phyloP scores from a whole-genome alignment of 2,113 vertebrate genomes.

The Dolichallabes microphthalmus region DNA sequence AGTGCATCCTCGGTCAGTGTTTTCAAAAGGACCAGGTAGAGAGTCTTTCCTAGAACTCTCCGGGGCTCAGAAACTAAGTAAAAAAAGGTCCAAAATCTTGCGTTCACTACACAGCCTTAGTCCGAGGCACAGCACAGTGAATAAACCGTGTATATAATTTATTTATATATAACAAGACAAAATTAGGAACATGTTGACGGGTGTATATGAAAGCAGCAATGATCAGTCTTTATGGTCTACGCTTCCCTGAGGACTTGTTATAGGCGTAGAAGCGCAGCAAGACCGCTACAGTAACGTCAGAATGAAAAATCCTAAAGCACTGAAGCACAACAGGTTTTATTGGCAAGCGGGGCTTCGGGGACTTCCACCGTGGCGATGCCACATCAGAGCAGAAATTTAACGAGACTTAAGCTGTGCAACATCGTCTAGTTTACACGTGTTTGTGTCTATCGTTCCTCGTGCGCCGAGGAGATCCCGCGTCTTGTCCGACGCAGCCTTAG shows the following conservation, averaged over 20 bases:
- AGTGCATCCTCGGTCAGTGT: no score
- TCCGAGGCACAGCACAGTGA: background rate
- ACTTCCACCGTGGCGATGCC: background rate
- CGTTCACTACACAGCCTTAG: background rate
- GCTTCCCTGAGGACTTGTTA: background rate
- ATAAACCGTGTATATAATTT: background rate
- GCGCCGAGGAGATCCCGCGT: background rate
- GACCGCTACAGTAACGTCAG: background rate
- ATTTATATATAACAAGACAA: no score
- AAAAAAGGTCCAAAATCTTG: background rate
- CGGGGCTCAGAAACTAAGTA: background rate
- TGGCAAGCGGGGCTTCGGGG: background rate
- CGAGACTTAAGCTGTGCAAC: conserved; percentile 3
- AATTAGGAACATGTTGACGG: background rate
- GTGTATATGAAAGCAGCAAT: background rate
- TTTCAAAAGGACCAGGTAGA: no score
- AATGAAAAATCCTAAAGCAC: background rate
- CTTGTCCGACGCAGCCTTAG: background rate
- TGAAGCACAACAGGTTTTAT: conserved; percentile 3
- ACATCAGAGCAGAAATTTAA: conserved; percentile 23
- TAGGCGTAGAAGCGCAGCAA: background rate
- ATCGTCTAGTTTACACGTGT: background rate
- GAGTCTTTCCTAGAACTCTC: background rate
- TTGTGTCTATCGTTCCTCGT: background rate
- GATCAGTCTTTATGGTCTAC: background rate